phyloP scores from a whole-genome alignment of 1,140 invertebrate species.

The Saccostrea echinata region DNA sequence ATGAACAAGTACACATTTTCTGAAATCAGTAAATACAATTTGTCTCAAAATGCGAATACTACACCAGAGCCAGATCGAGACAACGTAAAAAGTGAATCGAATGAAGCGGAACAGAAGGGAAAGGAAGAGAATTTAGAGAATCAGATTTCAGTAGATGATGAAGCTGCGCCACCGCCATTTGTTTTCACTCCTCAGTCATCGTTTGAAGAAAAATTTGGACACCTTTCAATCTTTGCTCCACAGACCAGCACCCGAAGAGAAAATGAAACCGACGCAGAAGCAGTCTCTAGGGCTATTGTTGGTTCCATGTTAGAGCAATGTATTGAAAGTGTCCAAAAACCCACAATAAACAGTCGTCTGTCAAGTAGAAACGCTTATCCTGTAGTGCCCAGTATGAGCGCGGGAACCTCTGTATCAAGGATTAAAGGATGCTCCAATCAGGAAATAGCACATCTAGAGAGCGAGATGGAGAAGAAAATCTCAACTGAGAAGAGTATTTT shows the following conservation, averaged over 20 bases:
- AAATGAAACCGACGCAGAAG: background rate
- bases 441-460: background rate
- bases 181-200: background rate
- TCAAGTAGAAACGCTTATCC: background rate
- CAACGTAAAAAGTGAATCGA: background rate
- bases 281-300: background rate
- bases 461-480: background rate
- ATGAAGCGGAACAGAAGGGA: background rate
- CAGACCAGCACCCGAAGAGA: background rate
- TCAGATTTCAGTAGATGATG: background rate
- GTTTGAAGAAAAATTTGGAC: constrained; percentile 3
- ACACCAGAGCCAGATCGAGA: background rate
- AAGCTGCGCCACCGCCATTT: background rate
- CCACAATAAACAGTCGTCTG: background rate
- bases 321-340: background rate
- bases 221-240: background rate
- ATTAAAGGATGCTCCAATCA: background rate
- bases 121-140: background rate
- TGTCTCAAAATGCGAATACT: constrained; percentile 2
- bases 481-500: background rate
- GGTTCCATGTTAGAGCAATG: background rate
- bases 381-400: background rate
- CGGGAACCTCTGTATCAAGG: background rate
- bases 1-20: background rate
- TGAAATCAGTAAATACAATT: background rate